Evolutionary conservation across 2,888 invertebrate genomes (phyloP), one percentile per base, ranked within the genome.

Genomic region (Phanerotoma sp.): DNA sequence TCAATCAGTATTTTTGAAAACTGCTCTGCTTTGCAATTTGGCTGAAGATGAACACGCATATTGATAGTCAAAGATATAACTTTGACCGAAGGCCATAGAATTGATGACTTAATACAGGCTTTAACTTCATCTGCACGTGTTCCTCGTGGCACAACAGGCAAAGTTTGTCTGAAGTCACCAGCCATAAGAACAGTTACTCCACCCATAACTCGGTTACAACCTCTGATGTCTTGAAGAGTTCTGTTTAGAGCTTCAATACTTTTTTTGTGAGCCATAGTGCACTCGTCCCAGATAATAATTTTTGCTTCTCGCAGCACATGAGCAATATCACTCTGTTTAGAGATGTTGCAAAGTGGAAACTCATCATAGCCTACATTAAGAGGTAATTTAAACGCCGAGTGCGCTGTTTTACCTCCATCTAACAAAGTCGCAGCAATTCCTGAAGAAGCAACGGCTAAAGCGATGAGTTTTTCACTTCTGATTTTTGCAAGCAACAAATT

Each of bases 391-490:
- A 30, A 30, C 22, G 65, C 61, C 9, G 72, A 73, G 67, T 78
- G 77, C 9, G 74, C 73, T 35, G 76, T 79, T 59, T 70, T 40
- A 10, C 73, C 73, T 20, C 65, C 66, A 38, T 69, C 65, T 15
- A 80, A 57, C 28, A 79, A 65, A 15, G 74, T 78, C 5, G 78
- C 77, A 30, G 78, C 78, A 57, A n/a, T n/a, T n/a, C n/a, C n/a
- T n/a, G n/a, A n/a, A n/a, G n/a, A n/a, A n/a, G n/a, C n/a, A n/a
- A n/a, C 58, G 9, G 75, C 72, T 32, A 79, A 46, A 11, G 72
- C 72, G 45, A 74, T 71, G 7, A 62, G 52, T 32, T 51, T 21
- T 54, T 57, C 5, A 6, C 18, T 41, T 38, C 74, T 30, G 4
- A 30, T 30, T 30, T 4, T 30, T 4, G 30, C 30, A 4, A 30